These are phyloP conservation scores for Perca schrenkii DNA, from an alignment of 2,113 vertebrate species.

Conservation along the genomic window DNA sequence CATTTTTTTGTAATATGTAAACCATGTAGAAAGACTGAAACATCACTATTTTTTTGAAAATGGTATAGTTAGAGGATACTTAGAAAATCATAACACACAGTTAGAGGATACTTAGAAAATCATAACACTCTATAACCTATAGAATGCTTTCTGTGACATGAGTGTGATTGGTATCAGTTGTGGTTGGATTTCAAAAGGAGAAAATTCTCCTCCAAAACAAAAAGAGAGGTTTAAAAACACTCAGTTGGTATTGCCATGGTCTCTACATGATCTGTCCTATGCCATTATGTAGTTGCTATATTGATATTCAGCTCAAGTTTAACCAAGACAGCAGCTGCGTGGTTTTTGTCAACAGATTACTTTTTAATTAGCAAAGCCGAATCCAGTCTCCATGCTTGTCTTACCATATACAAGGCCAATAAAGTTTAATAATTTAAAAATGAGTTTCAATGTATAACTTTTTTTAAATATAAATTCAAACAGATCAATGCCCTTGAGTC, in stretches of 20 bases:
- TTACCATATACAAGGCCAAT: neutral
- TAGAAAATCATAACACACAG: neutral
- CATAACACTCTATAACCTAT: neutral
- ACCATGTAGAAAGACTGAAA: neutral
- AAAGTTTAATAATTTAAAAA: neutral
- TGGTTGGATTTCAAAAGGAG: neutral
- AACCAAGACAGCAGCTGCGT: conserved; percentile 38
- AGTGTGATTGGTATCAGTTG: neutral
- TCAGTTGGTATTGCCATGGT: conserved; percentile 52
- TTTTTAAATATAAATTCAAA: too few species aligned
- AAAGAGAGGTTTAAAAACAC: conserved; percentile 42
- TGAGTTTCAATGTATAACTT: neutral
- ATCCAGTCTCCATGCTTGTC: neutral
- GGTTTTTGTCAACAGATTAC: conserved; percentile 40
- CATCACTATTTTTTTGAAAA: neutral
- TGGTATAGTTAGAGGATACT: neutral
- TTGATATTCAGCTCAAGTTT: conserved; percentile 65
- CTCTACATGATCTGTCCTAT: conserved; percentile 57
- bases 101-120: neutral
- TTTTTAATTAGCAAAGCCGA: conserved; percentile 37
- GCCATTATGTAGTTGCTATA: conserved; percentile 56
- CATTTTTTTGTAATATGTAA: neutral
- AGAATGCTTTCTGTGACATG: neutral
- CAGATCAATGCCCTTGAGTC: neutral
- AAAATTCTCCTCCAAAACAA: neutral